These are phyloP conservation scores for Halocynthia aurantium DNA, from an alignment of 23 tunicate genomes.

Conservation along the genomic window DNA sequence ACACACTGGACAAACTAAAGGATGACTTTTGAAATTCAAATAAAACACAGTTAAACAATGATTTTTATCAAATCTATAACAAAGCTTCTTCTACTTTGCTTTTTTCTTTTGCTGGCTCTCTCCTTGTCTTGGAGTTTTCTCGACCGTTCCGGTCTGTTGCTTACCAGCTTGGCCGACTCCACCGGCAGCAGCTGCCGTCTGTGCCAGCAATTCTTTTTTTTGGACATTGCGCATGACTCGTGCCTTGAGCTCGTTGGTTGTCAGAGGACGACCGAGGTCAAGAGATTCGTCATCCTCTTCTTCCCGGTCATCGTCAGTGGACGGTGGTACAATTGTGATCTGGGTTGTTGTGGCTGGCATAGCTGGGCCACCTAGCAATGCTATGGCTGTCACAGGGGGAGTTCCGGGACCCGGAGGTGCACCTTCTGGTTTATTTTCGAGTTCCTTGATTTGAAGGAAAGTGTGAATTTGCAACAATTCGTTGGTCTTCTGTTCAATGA, in stretches of 20 bases:
- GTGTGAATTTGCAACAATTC: constrained; percentile 88
- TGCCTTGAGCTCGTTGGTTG: constrained; percentile 65
- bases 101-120: constrained; percentile 38
- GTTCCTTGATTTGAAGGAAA: constrained; percentile 70
- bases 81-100: not conserved
- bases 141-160: constrained; percentile 24
- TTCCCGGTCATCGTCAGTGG: constrained; percentile 78
- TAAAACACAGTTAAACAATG: no score
- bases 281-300: constrained; percentile 72
- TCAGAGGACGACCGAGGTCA: constrained; percentile 77
- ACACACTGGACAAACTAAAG: no score
- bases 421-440: constrained; percentile 72
- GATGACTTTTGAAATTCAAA: no score
- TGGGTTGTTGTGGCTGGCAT: constrained; percentile 70
- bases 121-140: constrained; percentile 48
- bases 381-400: constrained; percentile 50
- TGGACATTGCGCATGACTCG: constrained; percentile 59
- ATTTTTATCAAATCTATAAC: no score
- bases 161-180: constrained; percentile 17
- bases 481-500: constrained; percentile 91
- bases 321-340: constrained; percentile 59
- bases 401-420: constrained; percentile 36
- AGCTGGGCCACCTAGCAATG: constrained; percentile 77
- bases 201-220: constrained; percentile 38
- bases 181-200: not conserved